Conservation (phyloP, 1,140 invertebrate species). For the Oedothorax gibbosus region DNA sequence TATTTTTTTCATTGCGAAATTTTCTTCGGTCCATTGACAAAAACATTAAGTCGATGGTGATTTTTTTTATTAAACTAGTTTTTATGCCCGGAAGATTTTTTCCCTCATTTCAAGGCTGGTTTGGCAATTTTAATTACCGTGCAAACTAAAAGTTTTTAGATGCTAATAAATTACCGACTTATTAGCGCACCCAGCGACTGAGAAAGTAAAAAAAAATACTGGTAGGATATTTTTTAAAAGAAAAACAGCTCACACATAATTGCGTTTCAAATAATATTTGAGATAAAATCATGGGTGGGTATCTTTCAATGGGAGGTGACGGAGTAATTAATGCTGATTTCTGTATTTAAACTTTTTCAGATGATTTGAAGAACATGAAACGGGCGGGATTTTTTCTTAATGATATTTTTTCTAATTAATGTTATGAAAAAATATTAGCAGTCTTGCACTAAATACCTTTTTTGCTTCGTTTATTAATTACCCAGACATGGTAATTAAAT, state of each 20-base stretch:
- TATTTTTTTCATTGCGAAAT: slow-evolving; percentile 42
- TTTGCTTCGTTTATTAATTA: slow-evolving; percentile 58
- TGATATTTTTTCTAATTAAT: slow-evolving; percentile 29
- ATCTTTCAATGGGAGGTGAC: slow-evolving; percentile 27
- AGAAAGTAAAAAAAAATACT: slow-evolving; percentile 27
- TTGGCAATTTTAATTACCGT: slow-evolving; percentile 58
- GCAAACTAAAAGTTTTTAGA: slow-evolving; percentile 49
- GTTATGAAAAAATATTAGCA: slow-evolving; percentile 45
- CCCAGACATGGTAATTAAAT: slow-evolving; percentile 51
- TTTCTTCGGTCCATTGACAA: slow-evolving; percentile 56
- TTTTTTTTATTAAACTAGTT: slow-evolving; percentile 33
- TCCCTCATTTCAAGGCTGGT: slow-evolving; percentile 34
- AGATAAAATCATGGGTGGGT: slow-evolving; percentile 37
- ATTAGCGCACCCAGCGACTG: slow-evolving; percentile 17
- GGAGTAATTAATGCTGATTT: slow-evolving; percentile 52
- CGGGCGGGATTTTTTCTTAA: slow-evolving; percentile 8
- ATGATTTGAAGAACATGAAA: slow-evolving; percentile 11
- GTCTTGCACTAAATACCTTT: slow-evolving; percentile 47
- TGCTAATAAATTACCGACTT: slow-evolving; percentile 49
- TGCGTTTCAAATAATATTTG: slow-evolving; percentile 54
- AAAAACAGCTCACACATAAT: slow-evolving; percentile 50
- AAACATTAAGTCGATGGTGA: slow-evolving; percentile 55
- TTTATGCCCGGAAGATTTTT: slow-evolving; percentile 17
- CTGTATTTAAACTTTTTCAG: background rate
- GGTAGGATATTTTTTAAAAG: background rate